These are phyloP conservation scores for Tinea pellionella DNA, from an alignment of 2,888 invertebrate species.

Conservation along the genomic window DNA sequence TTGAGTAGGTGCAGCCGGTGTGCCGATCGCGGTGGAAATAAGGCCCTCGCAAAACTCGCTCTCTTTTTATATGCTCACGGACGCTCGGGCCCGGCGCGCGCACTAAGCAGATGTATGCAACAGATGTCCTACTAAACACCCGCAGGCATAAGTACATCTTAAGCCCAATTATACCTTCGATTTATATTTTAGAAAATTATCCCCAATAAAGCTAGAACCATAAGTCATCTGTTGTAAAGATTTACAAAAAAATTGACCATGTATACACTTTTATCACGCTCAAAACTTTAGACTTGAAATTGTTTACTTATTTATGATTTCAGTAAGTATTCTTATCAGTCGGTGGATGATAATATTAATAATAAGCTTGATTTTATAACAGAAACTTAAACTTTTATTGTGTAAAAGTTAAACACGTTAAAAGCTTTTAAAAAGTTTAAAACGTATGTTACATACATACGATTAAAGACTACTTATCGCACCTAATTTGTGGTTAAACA, in stretches of 20 bases:
- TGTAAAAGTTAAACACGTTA: neutral
- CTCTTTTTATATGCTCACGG: conserved; percentile 28
- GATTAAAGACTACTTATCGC: too few species aligned
- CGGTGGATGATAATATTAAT: too few species aligned
- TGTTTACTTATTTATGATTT: too few species aligned
- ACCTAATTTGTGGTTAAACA: too few species aligned
- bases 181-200: neutral
- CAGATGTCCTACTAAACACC: conserved; percentile 43
- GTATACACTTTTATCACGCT: too few species aligned
- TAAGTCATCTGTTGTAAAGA: neutral
- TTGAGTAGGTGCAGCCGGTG: conserved; percentile 24
- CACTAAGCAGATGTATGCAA: conserved; percentile 53
- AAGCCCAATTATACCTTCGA: conserved; percentile 7
- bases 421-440: too few species aligned
- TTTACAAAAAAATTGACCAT: too few species aligned
- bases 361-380: too few species aligned
- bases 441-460: too few species aligned
- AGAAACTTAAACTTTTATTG: neutral
- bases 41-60: conserved; percentile 21
- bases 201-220: neutral
- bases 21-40: conserved; percentile 33
- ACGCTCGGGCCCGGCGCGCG: conserved; percentile 23
- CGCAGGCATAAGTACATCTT: conserved; percentile 16
- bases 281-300: too few species aligned
- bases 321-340: too few species aligned